Base-by-base conservation (phyloP, 2,888 invertebrate species). In the Morpho helenor region DNA sequence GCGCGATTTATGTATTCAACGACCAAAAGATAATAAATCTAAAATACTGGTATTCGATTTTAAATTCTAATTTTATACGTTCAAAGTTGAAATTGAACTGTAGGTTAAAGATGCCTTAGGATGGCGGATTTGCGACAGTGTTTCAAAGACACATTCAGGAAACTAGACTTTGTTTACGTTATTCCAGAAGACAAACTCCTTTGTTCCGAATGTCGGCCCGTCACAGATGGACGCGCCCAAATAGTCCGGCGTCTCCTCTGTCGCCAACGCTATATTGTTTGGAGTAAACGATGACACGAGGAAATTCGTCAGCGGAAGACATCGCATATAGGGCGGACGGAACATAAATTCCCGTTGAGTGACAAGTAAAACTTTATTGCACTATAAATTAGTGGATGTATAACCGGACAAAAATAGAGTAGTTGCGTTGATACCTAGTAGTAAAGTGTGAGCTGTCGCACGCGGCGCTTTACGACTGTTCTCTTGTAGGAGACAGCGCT, bases 301-400 rank as follows among this genome's bases (percentile, higher is more conserved):
- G 83, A 84, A 87, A 84, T 80, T 84, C 80, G 83, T 81, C 82
- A 81, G 82, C 84, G 84, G 87, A 87, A 84, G 88, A 87, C 82
- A 87, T 87, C 85, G 72, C 89, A 90, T 89, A 82, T 78, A 80
- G 88, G 85, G 80, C 88, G 84, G 74, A 72, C 78, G 69, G 72
- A 63, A 71, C 87, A 79, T 89, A 89, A 89, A 90, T 85, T 81
- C 80, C 74, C 75, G 63, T 68, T 80, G 86, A 89, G 87, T 90
- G 89, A 90, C 89, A 90, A 85, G 84, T 83, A 78, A 86, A 85
- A 87, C 78, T 89, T 89, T 90, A 89, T 85, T 73, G 82, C 78
- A 76, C 82, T 79, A 84, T 89, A 88, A 89, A 90, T 86, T 84
- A 79, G 79, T 79, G 76, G 76, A 84, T 80, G 78, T 79, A 84